Conservation (phyloP, 2,113 vertebrate genomes). For the Crypturellus undulatus region DNA sequence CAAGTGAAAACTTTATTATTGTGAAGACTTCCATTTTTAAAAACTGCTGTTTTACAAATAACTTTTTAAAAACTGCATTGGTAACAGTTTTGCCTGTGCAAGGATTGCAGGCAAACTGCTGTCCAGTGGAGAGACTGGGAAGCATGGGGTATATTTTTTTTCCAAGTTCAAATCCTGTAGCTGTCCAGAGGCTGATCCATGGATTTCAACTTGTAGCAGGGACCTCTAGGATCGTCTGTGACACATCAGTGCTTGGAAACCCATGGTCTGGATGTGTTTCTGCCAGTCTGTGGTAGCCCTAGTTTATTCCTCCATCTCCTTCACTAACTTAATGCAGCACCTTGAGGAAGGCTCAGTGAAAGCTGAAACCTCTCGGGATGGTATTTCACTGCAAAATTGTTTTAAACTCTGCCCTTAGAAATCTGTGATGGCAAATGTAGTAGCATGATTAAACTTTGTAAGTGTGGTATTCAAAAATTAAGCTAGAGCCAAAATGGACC, state of each 20-base stretch:
- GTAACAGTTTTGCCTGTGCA: not conserved
- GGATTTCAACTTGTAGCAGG: not conserved
- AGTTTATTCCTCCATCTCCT: not conserved
- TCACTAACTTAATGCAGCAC: not conserved
- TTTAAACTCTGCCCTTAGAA: not conserved
- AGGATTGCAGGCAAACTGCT: not conserved
- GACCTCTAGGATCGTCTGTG: not conserved
- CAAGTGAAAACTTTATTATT: constrained; percentile 66
- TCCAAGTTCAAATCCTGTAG: fast-evolving
- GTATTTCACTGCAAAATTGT: not conserved
- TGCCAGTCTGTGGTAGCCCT: not conserved
- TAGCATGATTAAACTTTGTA: not conserved
- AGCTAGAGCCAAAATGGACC: not conserved
- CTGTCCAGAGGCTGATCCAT: not conserved
- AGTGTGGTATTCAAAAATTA: not conserved
- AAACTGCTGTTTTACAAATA: constrained; percentile 60
- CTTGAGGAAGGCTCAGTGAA: not conserved
- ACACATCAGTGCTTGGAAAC: not conserved
- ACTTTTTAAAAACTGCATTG: constrained; percentile 29
- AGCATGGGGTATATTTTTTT: fast-evolving
- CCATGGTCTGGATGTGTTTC: not conserved
- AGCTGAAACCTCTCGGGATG: not conserved
- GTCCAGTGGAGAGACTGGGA: not conserved
- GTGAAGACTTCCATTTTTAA: constrained; percentile 26
- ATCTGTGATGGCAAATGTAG: not conserved